phyloP scores from a whole-genome alignment of 2,888 invertebrate species.

The Noctua janthina region DNA sequence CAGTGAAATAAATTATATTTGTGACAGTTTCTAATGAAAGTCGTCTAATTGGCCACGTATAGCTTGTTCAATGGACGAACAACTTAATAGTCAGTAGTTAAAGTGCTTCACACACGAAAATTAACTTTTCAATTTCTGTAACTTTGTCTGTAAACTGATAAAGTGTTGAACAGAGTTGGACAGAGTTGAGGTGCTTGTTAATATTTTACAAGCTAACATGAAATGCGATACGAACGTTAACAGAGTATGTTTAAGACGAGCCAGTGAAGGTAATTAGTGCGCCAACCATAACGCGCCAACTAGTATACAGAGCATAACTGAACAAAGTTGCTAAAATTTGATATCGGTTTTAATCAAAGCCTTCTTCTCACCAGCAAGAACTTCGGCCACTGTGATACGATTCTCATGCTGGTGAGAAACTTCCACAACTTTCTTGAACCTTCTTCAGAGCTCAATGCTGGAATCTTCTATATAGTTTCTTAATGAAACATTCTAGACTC shows the following conservation, averaged over 20 bases:
- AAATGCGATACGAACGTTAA: not conserved
- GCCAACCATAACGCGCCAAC: not conserved
- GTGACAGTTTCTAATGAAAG: not conserved
- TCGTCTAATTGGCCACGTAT: not conserved
- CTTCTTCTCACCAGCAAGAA: not conserved
- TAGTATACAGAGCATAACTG: not conserved
- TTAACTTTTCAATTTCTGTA: not conserved
- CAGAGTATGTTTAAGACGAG: not conserved
- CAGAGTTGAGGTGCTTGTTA: not conserved
- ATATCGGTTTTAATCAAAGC: not conserved
- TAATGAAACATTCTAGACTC: no score
- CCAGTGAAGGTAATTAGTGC: not conserved
- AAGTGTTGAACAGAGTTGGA: not conserved
- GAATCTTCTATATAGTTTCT: no score
- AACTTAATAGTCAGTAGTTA: constrained; percentile 4
- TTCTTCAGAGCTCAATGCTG: no score
- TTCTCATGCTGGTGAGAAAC: not conserved
- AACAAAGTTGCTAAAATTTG: not conserved
- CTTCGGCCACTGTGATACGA: not conserved
- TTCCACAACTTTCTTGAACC: no score
- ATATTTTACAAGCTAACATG: not conserved
- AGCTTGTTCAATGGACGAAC: not conserved
- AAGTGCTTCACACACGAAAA: not conserved
- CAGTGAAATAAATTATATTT: not conserved
- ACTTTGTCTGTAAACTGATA: not conserved